A percentile compares a stretch with the other conserved stretches of the same genome.
Evolutionary conservation across 2,888 invertebrate species (phyloP).

Genomic region (Nebria salina): DNA sequence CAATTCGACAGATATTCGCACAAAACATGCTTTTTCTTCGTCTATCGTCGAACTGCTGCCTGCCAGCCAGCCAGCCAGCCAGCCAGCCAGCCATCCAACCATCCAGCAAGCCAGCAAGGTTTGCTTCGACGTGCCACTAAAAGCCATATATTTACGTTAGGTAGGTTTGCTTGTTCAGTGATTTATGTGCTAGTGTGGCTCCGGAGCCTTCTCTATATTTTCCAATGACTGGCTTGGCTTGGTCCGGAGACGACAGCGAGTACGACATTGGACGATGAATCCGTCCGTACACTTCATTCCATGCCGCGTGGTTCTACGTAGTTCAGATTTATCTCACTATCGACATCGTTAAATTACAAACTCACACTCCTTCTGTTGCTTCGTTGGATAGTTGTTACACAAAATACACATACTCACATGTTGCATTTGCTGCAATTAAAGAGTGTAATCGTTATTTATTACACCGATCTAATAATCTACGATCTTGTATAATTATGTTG

Average conservation of each 20-base stretch:
- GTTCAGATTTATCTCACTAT: slow-evolving; percentile 39
- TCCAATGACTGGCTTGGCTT: slow-evolving; percentile 52
- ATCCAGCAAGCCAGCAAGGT: too few species aligned
- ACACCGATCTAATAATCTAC: neutral
- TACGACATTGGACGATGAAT: slow-evolving; percentile 12
- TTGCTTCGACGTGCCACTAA: slow-evolving; percentile 26
- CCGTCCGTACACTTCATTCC: slow-evolving; percentile 39
- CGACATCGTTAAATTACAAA: slow-evolving; percentile 37
- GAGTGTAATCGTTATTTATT: neutral
- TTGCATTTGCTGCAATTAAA: neutral
- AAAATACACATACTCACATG: neutral
- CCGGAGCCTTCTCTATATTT: slow-evolving; percentile 56
- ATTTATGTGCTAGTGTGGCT: slow-evolving; percentile 44
- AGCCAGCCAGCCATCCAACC: neutral
- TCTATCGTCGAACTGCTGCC: neutral
- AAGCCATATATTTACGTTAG: slow-evolving; percentile 47
- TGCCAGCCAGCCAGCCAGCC: neutral
- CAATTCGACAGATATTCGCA: slow-evolving; percentile 41
- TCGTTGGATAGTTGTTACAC: neutral
- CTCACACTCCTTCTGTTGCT: neutral
- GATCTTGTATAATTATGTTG: neutral
- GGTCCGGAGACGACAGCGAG: slow-evolving; percentile 12
- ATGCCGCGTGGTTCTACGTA: neutral
- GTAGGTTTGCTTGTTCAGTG: slow-evolving; percentile 43
- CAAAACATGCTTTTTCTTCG: neutral